These are phyloP conservation scores for Zelleria hepariella DNA, from an alignment of 2,888 invertebrate species.

Conservation along the genomic window DNA sequence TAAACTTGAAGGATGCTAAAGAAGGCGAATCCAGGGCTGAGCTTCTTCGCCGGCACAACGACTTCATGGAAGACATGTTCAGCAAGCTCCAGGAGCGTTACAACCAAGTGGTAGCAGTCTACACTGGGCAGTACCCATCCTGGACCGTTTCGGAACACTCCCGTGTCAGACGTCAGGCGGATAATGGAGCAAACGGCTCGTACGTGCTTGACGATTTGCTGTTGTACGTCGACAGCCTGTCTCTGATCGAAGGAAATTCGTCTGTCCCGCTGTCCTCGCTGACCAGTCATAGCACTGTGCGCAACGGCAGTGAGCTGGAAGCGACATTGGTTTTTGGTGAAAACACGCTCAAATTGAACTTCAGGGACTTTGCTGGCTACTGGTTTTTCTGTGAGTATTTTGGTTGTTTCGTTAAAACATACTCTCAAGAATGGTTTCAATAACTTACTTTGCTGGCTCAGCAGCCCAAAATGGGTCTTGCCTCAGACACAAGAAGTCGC, in stretches of 20 bases:
- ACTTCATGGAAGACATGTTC: slow-evolving; percentile 68
- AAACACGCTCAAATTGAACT: slow-evolving; percentile 34
- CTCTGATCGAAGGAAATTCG: slow-evolving; percentile 9
- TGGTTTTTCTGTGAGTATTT: slow-evolving; percentile 53
- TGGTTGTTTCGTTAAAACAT: too few relatives aligned
- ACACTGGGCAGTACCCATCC: slow-evolving; percentile 72
- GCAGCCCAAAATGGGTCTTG: too few relatives aligned
- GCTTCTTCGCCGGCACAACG: slow-evolving; percentile 74
- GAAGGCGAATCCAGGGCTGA: slow-evolving; percentile 68
- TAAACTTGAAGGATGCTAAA: slow-evolving; percentile 71
- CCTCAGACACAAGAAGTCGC: too few relatives aligned
- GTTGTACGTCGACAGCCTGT: slow-evolving; percentile 26
- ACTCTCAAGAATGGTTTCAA: too few relatives aligned
- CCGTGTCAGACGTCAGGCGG: slow-evolving; percentile 39
- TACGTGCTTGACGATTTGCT: slow-evolving; percentile 29
- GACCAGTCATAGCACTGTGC: slow-evolving; percentile 6
- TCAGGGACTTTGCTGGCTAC: slow-evolving; percentile 37
- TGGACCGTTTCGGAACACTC: slow-evolving; percentile 37
- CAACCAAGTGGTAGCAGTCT: slow-evolving; percentile 65
- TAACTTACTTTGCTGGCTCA: too few relatives aligned
- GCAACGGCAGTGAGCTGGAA: slow-evolving; percentile 22
- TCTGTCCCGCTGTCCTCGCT: slow-evolving; percentile 5
- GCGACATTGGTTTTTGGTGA: slow-evolving; percentile 31
- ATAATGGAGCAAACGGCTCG: slow-evolving; percentile 8
- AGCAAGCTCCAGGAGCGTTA: slow-evolving; percentile 54